A percentile compares a stretch with the other conserved stretches of the same genome.
Evolutionary conservation across 2,113 vertebrate species (phyloP).

Genomic region (Rostratula benghalensis): DNA sequence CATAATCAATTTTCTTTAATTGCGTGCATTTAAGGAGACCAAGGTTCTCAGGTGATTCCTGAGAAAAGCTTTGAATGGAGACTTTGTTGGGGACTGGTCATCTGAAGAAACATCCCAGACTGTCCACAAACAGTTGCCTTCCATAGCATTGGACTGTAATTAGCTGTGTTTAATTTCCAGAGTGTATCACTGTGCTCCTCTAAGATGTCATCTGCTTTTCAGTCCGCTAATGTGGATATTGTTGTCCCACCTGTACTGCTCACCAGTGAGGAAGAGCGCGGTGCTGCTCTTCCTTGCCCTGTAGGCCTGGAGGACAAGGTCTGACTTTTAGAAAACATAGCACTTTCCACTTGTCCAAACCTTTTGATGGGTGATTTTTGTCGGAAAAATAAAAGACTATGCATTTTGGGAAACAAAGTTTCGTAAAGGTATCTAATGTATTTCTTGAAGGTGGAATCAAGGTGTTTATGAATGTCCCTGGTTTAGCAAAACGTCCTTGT

Average conservation of each 20-base stretch:
- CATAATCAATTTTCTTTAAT: background rate
- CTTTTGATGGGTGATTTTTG: background rate
- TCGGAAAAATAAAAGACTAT: background rate
- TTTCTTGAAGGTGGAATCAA: background rate
- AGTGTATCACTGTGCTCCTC: background rate
- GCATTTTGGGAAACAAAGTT: background rate
- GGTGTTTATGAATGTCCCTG: background rate
- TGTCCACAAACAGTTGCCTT: background rate
- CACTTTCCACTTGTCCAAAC: background rate
- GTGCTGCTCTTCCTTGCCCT: background rate
- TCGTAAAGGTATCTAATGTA: background rate
- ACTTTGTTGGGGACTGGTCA: background rate
- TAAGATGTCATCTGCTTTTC: background rate
- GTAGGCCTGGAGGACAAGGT: background rate
- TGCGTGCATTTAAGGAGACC: background rate
- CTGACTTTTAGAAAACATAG: background rate
- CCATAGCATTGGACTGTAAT: background rate
- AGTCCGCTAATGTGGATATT: no score
- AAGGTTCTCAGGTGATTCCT: background rate
- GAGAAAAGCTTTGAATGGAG: background rate
- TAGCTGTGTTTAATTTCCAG: background rate
- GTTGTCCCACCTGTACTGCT: background rate
- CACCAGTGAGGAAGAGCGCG: background rate
- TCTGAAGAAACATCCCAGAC: background rate
- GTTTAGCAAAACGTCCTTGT: background rate